Evolutionary conservation across 2,113 vertebrate species (phyloP).

Genomic region (Notiomystis cincta): DNA sequence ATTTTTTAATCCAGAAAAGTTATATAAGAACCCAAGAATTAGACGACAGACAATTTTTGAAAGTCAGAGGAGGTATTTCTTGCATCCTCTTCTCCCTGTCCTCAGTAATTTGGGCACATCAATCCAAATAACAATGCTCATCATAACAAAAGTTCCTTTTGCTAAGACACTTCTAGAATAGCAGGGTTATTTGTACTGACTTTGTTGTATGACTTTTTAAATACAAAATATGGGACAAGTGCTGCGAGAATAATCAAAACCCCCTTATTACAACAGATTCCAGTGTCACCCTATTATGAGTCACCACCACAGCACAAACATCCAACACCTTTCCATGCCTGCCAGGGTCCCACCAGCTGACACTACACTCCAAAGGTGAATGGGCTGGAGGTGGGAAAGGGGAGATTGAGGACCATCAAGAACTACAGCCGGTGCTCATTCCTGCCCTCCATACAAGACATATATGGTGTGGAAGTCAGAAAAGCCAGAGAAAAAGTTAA

Average conservation of each 20-base stretch:
- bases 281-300: not conserved
- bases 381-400: not conserved
- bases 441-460: not conserved
- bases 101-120: not conserved
- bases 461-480: rapidly evolving
- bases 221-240: not conserved
- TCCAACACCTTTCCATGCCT: not conserved
- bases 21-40: not conserved
- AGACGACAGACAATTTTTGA: not conserved
- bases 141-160: not conserved
- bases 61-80: not conserved
- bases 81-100: not conserved
- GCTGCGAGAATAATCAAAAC: not conserved
- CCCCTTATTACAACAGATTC: not conserved
- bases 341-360: not conserved
- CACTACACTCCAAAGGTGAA: not conserved
- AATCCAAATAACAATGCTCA: not conserved
- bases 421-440: not conserved
- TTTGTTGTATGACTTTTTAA: not conserved
- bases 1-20: not conserved
- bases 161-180: not conserved
- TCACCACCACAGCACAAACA: not conserved
- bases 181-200: not conserved
- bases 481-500: not conserved
- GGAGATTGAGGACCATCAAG: not conserved